These are phyloP conservation scores for Drosophila melanica DNA, from an alignment of 1,140 invertebrate species.

Conservation along the genomic window DNA sequence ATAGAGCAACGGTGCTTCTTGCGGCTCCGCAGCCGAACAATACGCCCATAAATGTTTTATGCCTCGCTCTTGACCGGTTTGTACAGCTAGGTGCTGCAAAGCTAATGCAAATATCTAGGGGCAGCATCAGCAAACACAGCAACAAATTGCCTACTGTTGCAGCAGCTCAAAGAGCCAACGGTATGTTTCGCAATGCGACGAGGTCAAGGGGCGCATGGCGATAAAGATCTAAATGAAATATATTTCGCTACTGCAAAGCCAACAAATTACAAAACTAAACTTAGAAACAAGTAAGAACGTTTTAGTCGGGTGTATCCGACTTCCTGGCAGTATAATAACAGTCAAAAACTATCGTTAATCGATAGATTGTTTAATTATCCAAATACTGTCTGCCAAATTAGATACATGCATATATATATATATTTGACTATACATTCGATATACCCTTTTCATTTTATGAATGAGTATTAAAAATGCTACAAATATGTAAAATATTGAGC, in stretches of 20 bases:
- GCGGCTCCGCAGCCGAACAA: slow-evolving; percentile 45
- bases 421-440: no score
- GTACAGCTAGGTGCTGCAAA: slow-evolving; percentile 62
- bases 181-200: slow-evolving; percentile 71
- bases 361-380: no score
- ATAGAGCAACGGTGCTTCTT: slow-evolving; percentile 58
- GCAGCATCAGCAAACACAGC: slow-evolving; percentile 6
- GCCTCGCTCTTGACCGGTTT: slow-evolving; percentile 76
- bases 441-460: no score
- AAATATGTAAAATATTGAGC: slow-evolving; percentile 49
- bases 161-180: slow-evolving; percentile 44
- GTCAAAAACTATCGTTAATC: no score
- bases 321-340: no score
- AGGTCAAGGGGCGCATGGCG: slow-evolving; percentile 61
- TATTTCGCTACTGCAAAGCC: slow-evolving; percentile 46
- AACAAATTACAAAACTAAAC: background rate
- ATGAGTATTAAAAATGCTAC: background rate
- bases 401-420: no score
- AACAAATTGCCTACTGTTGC: slow-evolving; percentile 52
- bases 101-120: slow-evolving; percentile 9
- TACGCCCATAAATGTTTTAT: slow-evolving; percentile 56
- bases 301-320: background rate
- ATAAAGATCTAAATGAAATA: slow-evolving; percentile 51
- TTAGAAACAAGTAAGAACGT: background rate
- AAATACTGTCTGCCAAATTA: no score